Base-by-base conservation (phyloP, 64 coral and sea anemone species). In the Montipora sp. region DNA sequence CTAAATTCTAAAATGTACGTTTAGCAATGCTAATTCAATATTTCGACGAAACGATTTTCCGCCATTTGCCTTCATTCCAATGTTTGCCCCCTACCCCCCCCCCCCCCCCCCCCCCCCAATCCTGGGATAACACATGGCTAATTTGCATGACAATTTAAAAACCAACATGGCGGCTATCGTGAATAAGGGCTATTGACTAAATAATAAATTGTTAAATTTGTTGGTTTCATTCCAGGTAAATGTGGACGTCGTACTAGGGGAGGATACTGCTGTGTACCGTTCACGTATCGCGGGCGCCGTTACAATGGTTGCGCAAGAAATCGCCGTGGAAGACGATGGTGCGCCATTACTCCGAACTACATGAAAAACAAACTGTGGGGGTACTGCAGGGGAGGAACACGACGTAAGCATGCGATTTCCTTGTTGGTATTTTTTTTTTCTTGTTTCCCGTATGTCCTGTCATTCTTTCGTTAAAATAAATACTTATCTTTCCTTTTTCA, bases 261-360 rank as follows among this genome's bases (percentile, higher is more conserved):
- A 14, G 91, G 83, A 19, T 72, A 93, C 24, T 93, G 91, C 76
- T 93, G 91, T 47, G 20, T 80, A 18, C 83, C 91, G 7, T 93
- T 93, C 13, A 93, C 63, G 6, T 93, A 93, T 84, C 71, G 46
- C 21, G 19, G 83, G 45, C 55, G 55, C 8, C 45, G 43, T 2
- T 93, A 93, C 75, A 87, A 65, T 9, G 66, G 81, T 23, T 93
- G 91, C 23, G 75, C 83, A 13, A 87, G 27, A 53, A 79, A 48
- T 50, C 23, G 87, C 23, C 53, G 59, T 16, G 48, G 61, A 13
- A 51, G 44, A 20, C 55, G 44, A 78, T 93, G 91, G 91, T 93
- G 91, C 5, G 73, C 91, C 1, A 87, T 77, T 2, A 67, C 83
- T 45, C 75, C 83, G 1, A 87, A 80, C 91, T 93, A 71, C 60